Evolutionary conservation across 1,140 invertebrate species (phyloP).

Genomic region (Drosophila nebulosa): DNA sequence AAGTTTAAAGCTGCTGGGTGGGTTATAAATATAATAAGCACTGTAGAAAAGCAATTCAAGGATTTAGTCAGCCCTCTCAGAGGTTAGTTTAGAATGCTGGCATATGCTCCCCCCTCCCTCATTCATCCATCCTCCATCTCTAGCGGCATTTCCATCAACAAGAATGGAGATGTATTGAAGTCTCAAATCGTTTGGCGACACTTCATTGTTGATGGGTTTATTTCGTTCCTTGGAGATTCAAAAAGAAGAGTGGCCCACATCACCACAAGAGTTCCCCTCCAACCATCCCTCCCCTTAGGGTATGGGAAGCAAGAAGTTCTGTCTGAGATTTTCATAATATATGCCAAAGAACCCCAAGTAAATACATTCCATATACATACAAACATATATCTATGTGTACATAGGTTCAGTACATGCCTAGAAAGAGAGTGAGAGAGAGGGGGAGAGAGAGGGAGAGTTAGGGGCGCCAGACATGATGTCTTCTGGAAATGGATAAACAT

Average conservation of each 20-base stretch:
- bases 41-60: too few species aligned
- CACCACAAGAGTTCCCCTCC: not conserved
- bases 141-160: constrained; percentile 28
- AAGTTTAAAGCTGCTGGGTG: too few species aligned
- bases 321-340: constrained; percentile 50
- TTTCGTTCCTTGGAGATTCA: constrained; percentile 33
- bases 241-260: not conserved
- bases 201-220: constrained; percentile 64
- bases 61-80: too few species aligned
- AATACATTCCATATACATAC: constrained; percentile 4
- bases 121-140: not conserved
- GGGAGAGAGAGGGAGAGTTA: too few species aligned
- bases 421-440: constrained; percentile 4
- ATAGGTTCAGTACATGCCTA: constrained; percentile 32
- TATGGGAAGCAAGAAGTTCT: constrained; percentile 7
- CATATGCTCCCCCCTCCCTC: not conserved
- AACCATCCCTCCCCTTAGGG: not conserved
- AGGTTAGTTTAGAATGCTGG: not conserved
- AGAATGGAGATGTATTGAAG: constrained; percentile 29
- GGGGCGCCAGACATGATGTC: not conserved
- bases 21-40: too few species aligned
- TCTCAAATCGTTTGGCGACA: constrained; percentile 47
- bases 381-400: too few species aligned
- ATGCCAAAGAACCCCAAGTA: not conserved
- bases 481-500: not conserved